Conservation (phyloP, 1,140 invertebrate species). For the Carposina sasakii region DNA sequence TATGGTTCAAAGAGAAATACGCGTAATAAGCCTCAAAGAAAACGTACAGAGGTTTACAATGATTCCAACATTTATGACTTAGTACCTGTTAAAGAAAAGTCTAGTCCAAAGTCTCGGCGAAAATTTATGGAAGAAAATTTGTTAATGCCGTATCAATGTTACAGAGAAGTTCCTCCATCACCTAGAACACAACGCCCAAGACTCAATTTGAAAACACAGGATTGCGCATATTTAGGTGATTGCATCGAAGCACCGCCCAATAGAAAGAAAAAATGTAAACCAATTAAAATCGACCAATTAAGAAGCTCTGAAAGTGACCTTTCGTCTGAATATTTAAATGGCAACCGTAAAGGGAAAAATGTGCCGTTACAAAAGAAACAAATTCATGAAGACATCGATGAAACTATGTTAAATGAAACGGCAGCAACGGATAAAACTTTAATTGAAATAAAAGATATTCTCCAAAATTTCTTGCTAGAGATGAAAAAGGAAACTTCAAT, state of each 20-base stretch:
- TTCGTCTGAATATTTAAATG: conserved; percentile 10
- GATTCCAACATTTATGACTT: conserved; percentile 50
- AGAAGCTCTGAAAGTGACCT: conserved; percentile 15
- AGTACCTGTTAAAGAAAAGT: conserved; percentile 58
- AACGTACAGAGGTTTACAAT: conserved; percentile 38
- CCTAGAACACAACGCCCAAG: conserved; percentile 47
- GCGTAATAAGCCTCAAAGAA: conserved; percentile 23
- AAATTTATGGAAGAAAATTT: conserved; percentile 44
- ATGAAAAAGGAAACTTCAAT: conserved; percentile 49
- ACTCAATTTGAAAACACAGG: conserved; percentile 51
- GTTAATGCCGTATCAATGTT: conserved; percentile 29
- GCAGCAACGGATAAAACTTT: conserved; percentile 56
- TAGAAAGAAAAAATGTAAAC: too few species aligned
- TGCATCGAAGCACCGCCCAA: conserved; percentile 16
- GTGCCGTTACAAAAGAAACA: too few species aligned
- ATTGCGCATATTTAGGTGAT: conserved; percentile 38
- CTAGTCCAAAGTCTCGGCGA: conserved; percentile 50
- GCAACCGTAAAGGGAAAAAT: too few species aligned
- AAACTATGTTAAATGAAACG: too few species aligned
- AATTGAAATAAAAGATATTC: conserved; percentile 57
- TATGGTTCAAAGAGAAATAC: conserved; percentile 40
- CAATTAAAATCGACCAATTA: background rate
- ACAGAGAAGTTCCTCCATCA: conserved; percentile 61
- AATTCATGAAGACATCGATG: conserved; percentile 26
- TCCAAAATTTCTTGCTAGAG: conserved; percentile 54